Evolutionary conservation across 2,888 invertebrate genomes (phyloP).

Genomic region (Arctia plantaginis): DNA sequence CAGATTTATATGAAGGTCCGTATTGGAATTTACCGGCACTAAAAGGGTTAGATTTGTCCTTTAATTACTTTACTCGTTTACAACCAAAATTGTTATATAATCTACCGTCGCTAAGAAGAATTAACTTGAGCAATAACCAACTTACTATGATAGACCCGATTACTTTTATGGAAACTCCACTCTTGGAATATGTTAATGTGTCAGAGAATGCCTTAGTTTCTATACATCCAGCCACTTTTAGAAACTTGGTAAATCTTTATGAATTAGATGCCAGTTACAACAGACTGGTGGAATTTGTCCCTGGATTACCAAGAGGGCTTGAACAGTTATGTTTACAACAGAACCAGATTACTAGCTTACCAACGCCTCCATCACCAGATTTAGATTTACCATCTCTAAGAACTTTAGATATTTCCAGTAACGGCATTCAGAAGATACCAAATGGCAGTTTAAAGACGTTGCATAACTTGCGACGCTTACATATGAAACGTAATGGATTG

Average conservation of each 20-base stretch:
- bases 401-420: conserved; percentile 91
- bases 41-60: conserved; percentile 93
- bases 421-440: conserved; percentile 90
- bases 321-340: conserved; percentile 90
- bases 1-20: conserved; percentile 90
- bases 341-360: conserved; percentile 90
- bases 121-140: conserved; percentile 92
- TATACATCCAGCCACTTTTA: conserved; percentile 92
- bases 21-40: conserved; percentile 94
- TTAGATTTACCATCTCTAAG: conserved; percentile 90
- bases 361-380: conserved; percentile 88
- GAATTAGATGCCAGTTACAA: conserved; percentile 93
- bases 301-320: conserved; percentile 91
- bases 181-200: conserved; percentile 92
- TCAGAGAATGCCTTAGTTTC: conserved; percentile 90
- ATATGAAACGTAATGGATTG: conserved; percentile 91
- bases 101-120: conserved; percentile 90
- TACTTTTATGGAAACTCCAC: conserved; percentile 90
- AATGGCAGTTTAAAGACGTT: conserved; percentile 88
- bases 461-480: conserved; percentile 89
- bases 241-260: conserved; percentile 90
- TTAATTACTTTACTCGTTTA: conserved; percentile 90
- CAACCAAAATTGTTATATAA: conserved; percentile 91
- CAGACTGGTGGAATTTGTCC: conserved; percentile 90
- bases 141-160: conserved; percentile 90